Conservation (phyloP, 2,888 invertebrate species). For the Coenonympha glycerion region DNA sequence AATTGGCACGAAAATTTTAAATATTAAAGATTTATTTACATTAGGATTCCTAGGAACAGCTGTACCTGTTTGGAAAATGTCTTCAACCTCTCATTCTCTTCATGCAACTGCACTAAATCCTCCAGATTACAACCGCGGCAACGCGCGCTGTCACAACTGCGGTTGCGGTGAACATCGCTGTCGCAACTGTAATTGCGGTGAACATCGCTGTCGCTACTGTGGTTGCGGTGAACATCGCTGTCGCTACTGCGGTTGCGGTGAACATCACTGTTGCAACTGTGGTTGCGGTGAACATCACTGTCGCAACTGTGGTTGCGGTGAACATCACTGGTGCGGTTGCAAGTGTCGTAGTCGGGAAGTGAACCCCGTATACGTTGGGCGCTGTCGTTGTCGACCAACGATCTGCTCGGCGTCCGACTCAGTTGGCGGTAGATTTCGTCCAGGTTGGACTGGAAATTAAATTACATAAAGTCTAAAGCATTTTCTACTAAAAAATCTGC, state of each 20-base stretch:
- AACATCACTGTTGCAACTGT: constrained; percentile 29
- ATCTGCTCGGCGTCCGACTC: not conserved
- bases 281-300: constrained; percentile 20
- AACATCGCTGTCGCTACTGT: too few relatives aligned
- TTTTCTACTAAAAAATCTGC: too few relatives aligned
- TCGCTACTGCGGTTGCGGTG: constrained; percentile 16
- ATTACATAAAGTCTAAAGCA: too few relatives aligned
- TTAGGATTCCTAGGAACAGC: too few relatives aligned
- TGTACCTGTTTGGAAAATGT: constrained; percentile 50
- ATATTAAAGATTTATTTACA: too few relatives aligned
- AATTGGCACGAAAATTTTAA: too few relatives aligned
- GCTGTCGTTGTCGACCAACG: not conserved
- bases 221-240: too few relatives aligned
- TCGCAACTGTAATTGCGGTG: not conserved
- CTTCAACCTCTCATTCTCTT: constrained; percentile 52
- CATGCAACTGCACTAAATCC: constrained; percentile 37
- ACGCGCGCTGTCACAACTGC: constrained; percentile 17
- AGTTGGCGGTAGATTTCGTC: constrained; percentile 25
- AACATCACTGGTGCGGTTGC: constrained; percentile 8
- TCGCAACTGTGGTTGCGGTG: constrained; percentile 15
- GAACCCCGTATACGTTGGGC: not conserved
- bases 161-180: constrained; percentile 29
- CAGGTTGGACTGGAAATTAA: constrained; percentile 26
- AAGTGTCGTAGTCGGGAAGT: not conserved
- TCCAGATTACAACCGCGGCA: constrained; percentile 28